phyloP scores from a whole-genome alignment of 2,113 vertebrate genomes.

The Anolis sagrei region DNA sequence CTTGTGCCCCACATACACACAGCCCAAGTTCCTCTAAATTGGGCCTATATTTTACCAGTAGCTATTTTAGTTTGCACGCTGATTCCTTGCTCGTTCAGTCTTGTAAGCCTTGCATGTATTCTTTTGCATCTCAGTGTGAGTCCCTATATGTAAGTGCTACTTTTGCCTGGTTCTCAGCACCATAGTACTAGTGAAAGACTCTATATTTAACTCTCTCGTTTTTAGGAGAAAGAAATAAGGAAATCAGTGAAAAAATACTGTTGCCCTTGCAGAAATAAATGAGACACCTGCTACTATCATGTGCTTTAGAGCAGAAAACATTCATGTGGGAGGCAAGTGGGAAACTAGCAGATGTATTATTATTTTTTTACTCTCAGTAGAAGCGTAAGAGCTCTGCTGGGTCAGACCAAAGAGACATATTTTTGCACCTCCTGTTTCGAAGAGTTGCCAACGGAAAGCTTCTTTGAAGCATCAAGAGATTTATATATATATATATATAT shows the following conservation, averaged over 20 bases:
- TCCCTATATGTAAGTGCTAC: background rate
- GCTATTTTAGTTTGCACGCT: conserved; percentile 6
- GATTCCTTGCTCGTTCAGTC: background rate
- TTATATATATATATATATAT: no score
- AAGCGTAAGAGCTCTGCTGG: background rate
- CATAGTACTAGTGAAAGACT: conserved; percentile 7
- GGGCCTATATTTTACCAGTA: background rate
- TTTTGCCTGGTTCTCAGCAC: background rate
- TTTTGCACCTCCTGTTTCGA: background rate
- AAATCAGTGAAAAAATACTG: background rate
- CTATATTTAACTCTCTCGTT: background rate
- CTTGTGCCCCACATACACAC: background rate
- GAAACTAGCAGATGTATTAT: background rate
- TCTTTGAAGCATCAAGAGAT: no score
- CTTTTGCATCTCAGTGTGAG: background rate
- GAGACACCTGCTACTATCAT: conserved; percentile 10
- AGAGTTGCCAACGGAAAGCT: background rate
- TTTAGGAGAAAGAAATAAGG: background rate
- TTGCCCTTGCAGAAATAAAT: background rate
- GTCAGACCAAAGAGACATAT: background rate
- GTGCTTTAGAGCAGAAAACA: conserved; percentile 17
- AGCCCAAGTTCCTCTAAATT: no score
- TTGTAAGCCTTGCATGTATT: background rate
- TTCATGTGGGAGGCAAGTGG: background rate
- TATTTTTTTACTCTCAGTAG: background rate